Conservation (phyloP, 2,113 vertebrate genomes). For the Amblyopsis rosae region DNA sequence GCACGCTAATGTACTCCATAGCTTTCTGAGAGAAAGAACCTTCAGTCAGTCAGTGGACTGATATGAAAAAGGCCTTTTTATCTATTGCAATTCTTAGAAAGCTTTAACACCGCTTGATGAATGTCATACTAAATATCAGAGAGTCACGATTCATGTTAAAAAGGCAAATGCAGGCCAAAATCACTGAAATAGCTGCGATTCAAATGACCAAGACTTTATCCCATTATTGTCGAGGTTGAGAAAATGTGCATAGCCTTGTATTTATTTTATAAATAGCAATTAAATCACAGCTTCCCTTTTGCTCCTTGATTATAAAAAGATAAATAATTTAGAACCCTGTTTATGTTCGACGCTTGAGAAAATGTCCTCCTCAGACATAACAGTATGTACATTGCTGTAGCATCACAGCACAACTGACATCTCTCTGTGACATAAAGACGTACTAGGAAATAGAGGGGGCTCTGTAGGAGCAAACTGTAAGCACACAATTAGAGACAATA, state of each 20-base stretch:
- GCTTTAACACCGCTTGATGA: neutral
- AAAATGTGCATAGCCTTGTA: too few relatives aligned
- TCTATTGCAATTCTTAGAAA: neutral
- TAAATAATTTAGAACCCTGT: too few relatives aligned
- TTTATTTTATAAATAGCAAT: too few relatives aligned
- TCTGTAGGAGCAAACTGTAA: neutral
- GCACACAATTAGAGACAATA: conserved; percentile 22
- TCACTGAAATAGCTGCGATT: neutral
- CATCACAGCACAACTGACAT: neutral
- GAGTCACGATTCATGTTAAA: conserved; percentile 11
- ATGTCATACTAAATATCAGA: neutral
- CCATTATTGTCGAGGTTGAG: too few relatives aligned
- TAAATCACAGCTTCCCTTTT: too few relatives aligned
- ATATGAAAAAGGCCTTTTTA: conserved; percentile 21
- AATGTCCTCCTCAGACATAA: neutral
- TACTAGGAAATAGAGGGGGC: neutral
- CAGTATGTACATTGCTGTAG: neutral
- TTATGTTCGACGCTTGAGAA: neutral
- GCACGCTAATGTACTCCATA: neutral
- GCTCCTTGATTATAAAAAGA: too few relatives aligned
- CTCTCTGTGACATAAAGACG: conserved; percentile 10
- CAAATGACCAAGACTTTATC: too few relatives aligned
- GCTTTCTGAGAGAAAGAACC: conserved; percentile 2
- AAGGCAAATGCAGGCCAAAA: conserved; percentile 7
- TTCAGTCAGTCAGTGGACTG: neutral